Evolutionary conservation across 2,797 vertebrate genomes (phyloP).

Genomic region (Myiotriccus ornatus): DNA sequence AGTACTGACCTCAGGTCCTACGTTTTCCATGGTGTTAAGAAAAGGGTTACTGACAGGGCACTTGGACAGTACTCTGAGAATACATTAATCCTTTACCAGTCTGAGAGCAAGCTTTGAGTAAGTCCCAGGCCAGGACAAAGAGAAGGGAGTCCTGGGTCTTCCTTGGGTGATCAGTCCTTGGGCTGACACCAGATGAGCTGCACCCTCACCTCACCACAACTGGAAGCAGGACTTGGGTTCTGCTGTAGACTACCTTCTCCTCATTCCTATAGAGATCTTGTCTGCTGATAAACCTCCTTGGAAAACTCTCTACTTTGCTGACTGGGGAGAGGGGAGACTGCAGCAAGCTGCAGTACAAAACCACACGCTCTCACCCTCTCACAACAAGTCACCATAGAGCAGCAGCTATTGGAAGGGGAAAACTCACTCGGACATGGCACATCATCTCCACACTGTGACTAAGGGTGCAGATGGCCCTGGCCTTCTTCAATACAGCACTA

Average conservation of each 20-base stretch:
- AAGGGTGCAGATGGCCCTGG: not conserved
- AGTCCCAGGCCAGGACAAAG: not conserved
- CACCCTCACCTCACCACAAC: fast-evolving
- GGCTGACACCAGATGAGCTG: not conserved
- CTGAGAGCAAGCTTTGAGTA: not conserved
- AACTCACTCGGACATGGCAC: fast-evolving
- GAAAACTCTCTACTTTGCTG: not conserved
- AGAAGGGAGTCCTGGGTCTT: not conserved
- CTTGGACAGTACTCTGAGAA: not conserved
- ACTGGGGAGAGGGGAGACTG: not conserved
- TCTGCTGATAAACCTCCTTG: not conserved
- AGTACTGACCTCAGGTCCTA: not conserved
- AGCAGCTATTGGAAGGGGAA: not conserved
- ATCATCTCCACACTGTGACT: not conserved
- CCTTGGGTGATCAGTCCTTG: not conserved
- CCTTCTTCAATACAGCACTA: not conserved
- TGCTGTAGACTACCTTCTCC: not conserved
- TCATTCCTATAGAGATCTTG: not conserved
- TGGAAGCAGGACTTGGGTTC: not conserved
- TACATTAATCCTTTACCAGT: not conserved
- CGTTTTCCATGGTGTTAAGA: not conserved
- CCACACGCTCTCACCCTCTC: not conserved
- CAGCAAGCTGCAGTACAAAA: not conserved
- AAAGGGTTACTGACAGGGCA: not conserved
- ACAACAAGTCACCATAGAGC: not conserved